Conservation (phyloP, 2,113 vertebrate genomes). For the Choloepus hoffmanni region DNA sequence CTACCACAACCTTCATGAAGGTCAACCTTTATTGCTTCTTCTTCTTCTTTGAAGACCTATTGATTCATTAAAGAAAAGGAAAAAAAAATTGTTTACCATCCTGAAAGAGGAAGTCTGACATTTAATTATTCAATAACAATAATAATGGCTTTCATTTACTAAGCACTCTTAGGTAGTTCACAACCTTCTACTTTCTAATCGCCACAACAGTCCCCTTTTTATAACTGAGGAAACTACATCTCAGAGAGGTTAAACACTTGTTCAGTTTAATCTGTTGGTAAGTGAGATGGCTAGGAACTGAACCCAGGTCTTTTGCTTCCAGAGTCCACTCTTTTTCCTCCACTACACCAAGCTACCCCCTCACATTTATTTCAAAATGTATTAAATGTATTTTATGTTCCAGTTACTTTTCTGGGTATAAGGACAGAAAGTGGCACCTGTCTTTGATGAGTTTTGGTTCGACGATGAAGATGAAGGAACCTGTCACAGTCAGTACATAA, state of each 20-base stretch:
- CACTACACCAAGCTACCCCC: background rate
- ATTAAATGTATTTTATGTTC: background rate
- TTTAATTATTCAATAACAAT: conserved; percentile 14
- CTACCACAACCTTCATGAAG: conserved; percentile 99
- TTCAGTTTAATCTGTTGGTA: conserved; percentile 9
- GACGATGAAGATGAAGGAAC: conserved; percentile 97
- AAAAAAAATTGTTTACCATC: conserved; percentile 17
- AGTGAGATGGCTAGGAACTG: background rate
- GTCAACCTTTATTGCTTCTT: conserved; percentile 99
- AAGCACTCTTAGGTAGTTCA: conserved; percentile 1
- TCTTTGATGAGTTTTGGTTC: conserved; percentile 99
- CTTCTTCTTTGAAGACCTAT: conserved; percentile 99
- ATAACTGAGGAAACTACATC: background rate
- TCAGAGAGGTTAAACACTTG: background rate
- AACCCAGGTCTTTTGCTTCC: background rate
- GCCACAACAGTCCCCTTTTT: background rate
- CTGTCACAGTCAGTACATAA: conserved; percentile 98
- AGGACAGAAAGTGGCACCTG: conserved; percentile 88
- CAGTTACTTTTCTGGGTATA: background rate
- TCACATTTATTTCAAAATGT: conserved; percentile 26
- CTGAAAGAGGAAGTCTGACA: conserved; percentile 24
- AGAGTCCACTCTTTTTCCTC: background rate
- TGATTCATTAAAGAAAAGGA: conserved; percentile 67
- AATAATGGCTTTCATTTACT: conserved; percentile 23
- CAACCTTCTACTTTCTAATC: background rate